phyloP scores from a whole-genome alignment of 2,888 invertebrate genomes.

The Arrhopalites spinosus region DNA sequence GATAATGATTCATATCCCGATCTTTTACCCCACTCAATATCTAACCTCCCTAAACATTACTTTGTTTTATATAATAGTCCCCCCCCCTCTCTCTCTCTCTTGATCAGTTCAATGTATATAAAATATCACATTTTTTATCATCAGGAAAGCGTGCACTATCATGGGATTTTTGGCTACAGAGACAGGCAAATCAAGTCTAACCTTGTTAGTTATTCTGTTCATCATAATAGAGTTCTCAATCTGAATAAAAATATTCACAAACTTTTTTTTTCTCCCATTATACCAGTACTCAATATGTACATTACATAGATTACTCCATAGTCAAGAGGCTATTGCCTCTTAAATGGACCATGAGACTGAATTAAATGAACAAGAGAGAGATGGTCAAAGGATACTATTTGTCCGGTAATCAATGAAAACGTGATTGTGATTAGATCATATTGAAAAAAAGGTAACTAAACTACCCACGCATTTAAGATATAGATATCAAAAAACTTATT shows the following conservation, averaged over 20 bases:
- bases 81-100: neutral
- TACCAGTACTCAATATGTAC: too few relatives aligned
- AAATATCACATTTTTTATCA: too few relatives aligned
- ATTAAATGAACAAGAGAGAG: neutral
- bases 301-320: neutral
- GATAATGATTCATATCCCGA: constrained; percentile 41
- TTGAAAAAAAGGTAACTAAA: neutral
- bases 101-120: neutral
- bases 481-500: too few relatives aligned
- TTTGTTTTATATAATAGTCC: neutral
- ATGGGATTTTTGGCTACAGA: too few relatives aligned
- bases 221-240: neutral
- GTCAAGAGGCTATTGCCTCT: neutral
- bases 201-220: neutral
- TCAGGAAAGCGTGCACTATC: too few relatives aligned
- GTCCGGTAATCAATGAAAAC: constrained; percentile 25
- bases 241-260: too few relatives aligned
- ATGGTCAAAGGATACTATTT: neutral
- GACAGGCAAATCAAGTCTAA: too few relatives aligned
- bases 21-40: neutral
- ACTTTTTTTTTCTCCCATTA: too few relatives aligned
- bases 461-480: too few relatives aligned
- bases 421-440: constrained; percentile 40
- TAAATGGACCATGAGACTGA: too few relatives aligned
- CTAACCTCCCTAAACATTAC: neutral